phyloP scores from a whole-genome alignment of 2,797 vertebrate genomes.

The Rousettus madagascariensis region DNA sequence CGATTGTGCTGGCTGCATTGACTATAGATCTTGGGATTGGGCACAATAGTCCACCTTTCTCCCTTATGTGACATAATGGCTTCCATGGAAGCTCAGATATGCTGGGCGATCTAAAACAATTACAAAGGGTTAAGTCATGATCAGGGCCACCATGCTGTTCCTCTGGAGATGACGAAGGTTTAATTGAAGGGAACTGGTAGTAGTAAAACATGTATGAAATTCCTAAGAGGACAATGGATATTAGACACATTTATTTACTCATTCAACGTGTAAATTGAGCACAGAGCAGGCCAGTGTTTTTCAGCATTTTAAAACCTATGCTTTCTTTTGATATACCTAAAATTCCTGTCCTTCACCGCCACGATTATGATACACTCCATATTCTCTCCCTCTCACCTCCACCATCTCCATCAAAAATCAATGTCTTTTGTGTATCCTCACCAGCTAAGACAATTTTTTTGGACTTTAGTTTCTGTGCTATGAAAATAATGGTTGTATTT shows the following conservation, averaged over 20 bases:
- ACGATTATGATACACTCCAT: not conserved
- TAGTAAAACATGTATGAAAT: not conserved
- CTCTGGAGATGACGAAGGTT: not conserved
- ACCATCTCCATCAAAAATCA: not conserved
- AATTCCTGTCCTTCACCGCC: not conserved
- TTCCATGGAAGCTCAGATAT: not conserved
- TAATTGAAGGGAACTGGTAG: not conserved
- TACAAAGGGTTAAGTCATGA: not conserved
- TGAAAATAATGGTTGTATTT: not conserved
- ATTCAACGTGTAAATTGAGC: not conserved
- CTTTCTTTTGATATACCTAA: not conserved
- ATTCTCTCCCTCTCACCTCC: not conserved
- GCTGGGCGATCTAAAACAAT: not conserved
- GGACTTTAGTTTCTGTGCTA: not conserved
- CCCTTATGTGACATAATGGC: not conserved
- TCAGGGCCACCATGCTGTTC: not conserved
- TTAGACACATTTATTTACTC: not conserved
- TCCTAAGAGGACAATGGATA: not conserved
- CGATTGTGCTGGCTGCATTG: not conserved
- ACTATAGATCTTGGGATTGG: not conserved
- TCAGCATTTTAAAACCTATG: not conserved
- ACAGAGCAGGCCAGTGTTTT: not conserved
- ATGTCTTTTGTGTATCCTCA: not conserved
- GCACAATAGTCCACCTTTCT: not conserved
- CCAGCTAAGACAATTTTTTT: not conserved